Evolutionary conservation across 1,140 invertebrate genomes (phyloP).

Genomic region (Leptoteleia sp.): DNA sequence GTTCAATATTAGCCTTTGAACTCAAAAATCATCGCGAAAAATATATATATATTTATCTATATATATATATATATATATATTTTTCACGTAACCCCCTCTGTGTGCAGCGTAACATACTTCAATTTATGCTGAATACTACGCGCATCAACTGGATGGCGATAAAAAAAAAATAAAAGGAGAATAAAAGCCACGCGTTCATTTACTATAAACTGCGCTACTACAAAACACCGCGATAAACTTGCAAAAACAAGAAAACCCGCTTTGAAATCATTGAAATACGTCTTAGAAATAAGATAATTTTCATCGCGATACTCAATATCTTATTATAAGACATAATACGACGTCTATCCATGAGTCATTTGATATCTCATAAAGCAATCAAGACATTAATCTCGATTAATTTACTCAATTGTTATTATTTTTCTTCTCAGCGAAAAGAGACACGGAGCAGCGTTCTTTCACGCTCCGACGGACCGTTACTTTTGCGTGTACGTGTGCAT

Average conservation of each 20-base stretch:
- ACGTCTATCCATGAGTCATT: conserved; percentile 12
- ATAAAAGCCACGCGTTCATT: no score
- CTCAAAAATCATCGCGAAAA: no score
- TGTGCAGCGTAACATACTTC: no score
- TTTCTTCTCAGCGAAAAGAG: conserved; percentile 32
- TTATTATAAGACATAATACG: conserved; percentile 51
- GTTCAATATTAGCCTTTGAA: background rate
- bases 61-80: no score
- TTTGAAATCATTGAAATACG: conserved; percentile 6
- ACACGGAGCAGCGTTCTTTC: conserved; percentile 19
- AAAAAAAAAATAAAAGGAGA: no score
- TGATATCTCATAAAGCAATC: conserved; percentile 13
- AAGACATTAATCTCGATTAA: conserved; percentile 6
- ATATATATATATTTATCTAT: no score
- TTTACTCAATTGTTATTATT: conserved; percentile 30
- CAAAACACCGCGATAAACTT: no score
- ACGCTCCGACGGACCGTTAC: conserved; percentile 5
- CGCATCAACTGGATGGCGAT: no score
- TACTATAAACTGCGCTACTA: no score
- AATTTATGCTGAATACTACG: no score
- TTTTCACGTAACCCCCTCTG: no score
- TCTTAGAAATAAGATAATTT: conserved; percentile 37
- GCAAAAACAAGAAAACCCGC: conserved; percentile 11
- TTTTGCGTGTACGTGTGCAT: background rate
- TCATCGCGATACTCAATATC: background rate